Base-by-base conservation (phyloP, 2,888 invertebrate genomes). In the Cheilosia soror region DNA sequence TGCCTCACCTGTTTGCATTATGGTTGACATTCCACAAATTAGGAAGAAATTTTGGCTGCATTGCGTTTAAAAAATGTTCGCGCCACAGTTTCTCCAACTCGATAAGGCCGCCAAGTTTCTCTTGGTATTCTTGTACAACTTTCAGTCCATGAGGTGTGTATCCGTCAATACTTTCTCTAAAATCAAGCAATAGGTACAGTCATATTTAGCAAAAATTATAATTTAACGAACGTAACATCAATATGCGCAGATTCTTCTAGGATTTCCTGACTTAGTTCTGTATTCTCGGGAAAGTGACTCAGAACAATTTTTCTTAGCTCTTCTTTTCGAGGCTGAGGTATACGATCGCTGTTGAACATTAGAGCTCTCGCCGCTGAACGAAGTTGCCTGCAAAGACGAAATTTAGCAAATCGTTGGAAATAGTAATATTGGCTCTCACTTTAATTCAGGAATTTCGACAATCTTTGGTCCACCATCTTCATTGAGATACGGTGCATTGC, bases 11-110 rank as follows among this genome's bases (percentile, higher is more conserved):
- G 89, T 96, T 93, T 88, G 94, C 94, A 90, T 95, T 95, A 90
- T 96, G 96, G 88, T 94, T 94, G 27, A 96, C 93, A 31, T 96
- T 96, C 97, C 97, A 97, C 65, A 95, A 92, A 1, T 93, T 91
- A 0, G 97, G 97, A 91, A 97, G 92, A 91, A 93, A 94, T 84
- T 93, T 92, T 0, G 97, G 97, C 65, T 94, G 90, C 97, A 97
- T 97, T 1, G 93, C 93, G 0, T 92, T 90, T 2, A 97, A 89
- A 91, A 97, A 97, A 90, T 97, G 96, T 88, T 95, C 93, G 9
- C 97, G 92, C 97, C 97, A 97, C 79, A 94, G 88, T 88, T 93
- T 94, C 90, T 97, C 97, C 66, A 97, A 93, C 57, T 93, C 93
- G 2, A 95, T 92, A 15, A 97, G 92, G 0, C 96, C 95, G 2